phyloP scores from a whole-genome alignment of 1,140 invertebrate species.

The Zophobas morio region DNA sequence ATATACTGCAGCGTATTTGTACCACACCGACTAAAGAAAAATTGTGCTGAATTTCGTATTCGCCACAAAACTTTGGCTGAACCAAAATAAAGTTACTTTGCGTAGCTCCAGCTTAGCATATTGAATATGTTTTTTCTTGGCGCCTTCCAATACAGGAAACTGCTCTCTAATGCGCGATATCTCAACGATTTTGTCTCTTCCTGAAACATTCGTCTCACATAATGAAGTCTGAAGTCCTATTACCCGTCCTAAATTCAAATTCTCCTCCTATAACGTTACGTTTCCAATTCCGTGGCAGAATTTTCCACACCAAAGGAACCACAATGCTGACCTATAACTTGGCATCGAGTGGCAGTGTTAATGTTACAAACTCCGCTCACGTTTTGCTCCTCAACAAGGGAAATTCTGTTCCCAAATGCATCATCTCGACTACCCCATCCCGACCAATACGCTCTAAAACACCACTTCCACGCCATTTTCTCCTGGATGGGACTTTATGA shows the following conservation, averaged over 20 bases:
- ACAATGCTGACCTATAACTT: conserved; percentile 30
- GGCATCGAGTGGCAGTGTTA: conserved; percentile 35
- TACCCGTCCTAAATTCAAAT: conserved; percentile 26
- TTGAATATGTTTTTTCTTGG: conserved; percentile 21
- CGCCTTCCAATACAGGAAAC: neutral
- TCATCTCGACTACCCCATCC: conserved; percentile 34
- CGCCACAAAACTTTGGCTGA: conserved; percentile 8
- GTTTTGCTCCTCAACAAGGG: conserved; percentile 36
- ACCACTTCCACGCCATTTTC: conserved; percentile 35
- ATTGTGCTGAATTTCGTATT: conserved; percentile 32
- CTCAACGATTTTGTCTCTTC: conserved; percentile 32
- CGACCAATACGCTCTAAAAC: conserved; percentile 39
- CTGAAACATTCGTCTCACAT: conserved; percentile 21
- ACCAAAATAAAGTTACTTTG: conserved; percentile 24
- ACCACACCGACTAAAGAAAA: conserved; percentile 9
- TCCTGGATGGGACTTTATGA: conserved; percentile 34
- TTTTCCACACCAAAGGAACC: conserved; percentile 36
- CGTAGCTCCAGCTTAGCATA: conserved; percentile 21
- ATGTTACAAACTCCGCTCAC: conserved; percentile 38
- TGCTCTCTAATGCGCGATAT: neutral
- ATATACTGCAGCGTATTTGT: conserved; percentile 26
- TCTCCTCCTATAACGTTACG: conserved; percentile 9
- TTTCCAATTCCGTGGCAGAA: conserved; percentile 38
- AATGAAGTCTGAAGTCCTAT: conserved; percentile 21
- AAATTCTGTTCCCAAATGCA: conserved; percentile 42